Conservation (phyloP, 2,888 invertebrate species). For the Seira ritae region DNA sequence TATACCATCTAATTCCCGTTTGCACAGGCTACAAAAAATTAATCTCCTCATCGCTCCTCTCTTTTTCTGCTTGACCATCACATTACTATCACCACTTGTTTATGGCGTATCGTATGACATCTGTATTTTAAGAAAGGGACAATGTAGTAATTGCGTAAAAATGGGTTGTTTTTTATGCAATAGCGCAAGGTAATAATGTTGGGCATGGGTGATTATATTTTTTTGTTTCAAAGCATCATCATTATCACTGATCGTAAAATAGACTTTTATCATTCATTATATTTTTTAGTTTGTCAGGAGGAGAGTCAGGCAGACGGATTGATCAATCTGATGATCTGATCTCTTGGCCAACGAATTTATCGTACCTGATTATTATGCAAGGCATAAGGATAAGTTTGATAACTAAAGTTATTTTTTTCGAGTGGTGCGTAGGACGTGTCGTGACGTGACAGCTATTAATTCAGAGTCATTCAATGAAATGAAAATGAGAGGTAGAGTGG, state of each 20-base stretch:
- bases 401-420: not conserved
- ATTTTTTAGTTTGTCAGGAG: not conserved
- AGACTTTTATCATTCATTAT: slow-evolving; percentile 3
- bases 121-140: no score
- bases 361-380: no score
- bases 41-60: slow-evolving; percentile 5
- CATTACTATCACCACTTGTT: no score
- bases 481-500: not conserved
- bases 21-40: not conserved
- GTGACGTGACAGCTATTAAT: slow-evolving; percentile 18
- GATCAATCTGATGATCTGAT: not conserved
- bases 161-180: no score
- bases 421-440: not conserved
- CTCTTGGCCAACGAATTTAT: slow-evolving; percentile 18
- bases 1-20: no score
- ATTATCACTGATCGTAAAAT: slow-evolving; percentile 28
- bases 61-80: no score
- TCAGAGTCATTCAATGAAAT: slow-evolving; percentile 1
- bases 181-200: no score
- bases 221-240: no score
- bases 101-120: no score
- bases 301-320: no score
- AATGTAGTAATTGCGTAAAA: no score
- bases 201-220: no score
- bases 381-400: slow-evolving; percentile 12